A percentile compares a stretch with the other conserved stretches of the same genome.
These are phyloP conservation scores for Fragum fragum DNA, from an alignment of 2,888 invertebrate species.

Conservation along the genomic window DNA sequence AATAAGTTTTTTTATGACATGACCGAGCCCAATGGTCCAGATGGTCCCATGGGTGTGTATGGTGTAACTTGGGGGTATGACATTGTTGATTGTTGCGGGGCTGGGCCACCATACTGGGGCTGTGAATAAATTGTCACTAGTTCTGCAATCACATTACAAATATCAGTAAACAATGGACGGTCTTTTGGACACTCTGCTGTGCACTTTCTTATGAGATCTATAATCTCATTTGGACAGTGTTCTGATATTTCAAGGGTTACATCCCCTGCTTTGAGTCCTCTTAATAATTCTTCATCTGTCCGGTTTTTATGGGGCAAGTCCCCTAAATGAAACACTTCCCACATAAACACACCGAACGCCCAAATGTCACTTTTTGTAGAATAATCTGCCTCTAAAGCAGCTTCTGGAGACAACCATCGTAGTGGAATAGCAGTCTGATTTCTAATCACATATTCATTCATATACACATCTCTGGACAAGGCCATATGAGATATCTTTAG, in stretches of 20 bases:
- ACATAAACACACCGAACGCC: conserved; percentile 95
- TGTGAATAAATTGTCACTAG: conserved; percentile 76
- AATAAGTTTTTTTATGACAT: conserved; percentile 27
- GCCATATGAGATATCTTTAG: conserved; percentile 94
- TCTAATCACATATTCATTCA: conserved; percentile 94
- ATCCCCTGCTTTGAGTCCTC: conserved; percentile 77
- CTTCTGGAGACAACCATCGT: conserved; percentile 96
- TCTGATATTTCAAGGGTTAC: conserved; percentile 75
- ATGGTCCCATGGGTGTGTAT: conserved; percentile 3
- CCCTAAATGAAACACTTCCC: conserved; percentile 95
- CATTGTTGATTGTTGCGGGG: conserved; percentile 17
- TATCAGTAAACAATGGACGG: conserved; percentile 86
- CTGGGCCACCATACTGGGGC: conserved; percentile 30
- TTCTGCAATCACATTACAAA: conserved; percentile 83
- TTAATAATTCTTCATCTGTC: conserved; percentile 91
- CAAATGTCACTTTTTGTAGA: conserved; percentile 97
- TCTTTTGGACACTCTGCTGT: conserved; percentile 85
- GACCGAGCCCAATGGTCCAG: conserved; percentile 2
- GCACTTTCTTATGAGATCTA: conserved; percentile 83
- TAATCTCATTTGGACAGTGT: conserved; percentile 82
- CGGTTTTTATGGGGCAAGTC: conserved; percentile 92
- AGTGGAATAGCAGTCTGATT: conserved; percentile 90
- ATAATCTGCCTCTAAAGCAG: conserved; percentile 95
- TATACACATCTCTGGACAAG: conserved; percentile 94
- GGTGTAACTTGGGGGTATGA: conserved; percentile 14